These are phyloP conservation scores for Spongia lamella DNA, from an alignment of 37 sponge, comb jelly and placozoan species.

Conservation along the genomic window DNA sequence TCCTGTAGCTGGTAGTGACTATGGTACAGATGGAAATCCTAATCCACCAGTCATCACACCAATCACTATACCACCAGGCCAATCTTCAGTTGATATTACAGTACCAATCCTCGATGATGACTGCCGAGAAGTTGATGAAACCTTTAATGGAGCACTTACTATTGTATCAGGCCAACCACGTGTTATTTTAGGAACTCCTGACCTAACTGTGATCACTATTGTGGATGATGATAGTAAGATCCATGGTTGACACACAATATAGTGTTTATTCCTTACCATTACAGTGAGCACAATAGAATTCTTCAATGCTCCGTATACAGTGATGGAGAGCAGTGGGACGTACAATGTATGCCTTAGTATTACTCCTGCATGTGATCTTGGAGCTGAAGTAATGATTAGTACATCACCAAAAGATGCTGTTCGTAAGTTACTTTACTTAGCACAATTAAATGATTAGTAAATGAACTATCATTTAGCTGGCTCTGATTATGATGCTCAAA, in stretches of 20 bases:
- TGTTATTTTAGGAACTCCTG: background rate
- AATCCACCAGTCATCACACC: background rate
- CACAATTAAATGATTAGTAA: background rate
- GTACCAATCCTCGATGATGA: constrained; percentile 40
- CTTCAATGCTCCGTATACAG: constrained; percentile 1
- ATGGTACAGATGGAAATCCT: constrained; percentile 1
- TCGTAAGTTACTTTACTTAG: constrained; percentile 4
- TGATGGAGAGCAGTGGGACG: constrained; percentile 11
- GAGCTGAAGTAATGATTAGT: background rate
- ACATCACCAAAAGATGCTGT: background rate
- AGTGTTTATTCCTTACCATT: background rate
- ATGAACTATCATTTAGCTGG: background rate
- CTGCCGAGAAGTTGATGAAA: constrained; percentile 23
- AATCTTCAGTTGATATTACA: background rate
- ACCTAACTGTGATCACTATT: constrained; percentile 22
- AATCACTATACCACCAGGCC: constrained; percentile 19
- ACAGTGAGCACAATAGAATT: constrained; percentile 12
- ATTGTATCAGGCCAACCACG: background rate
- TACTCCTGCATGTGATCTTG: constrained; percentile 6
- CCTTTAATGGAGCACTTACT: constrained; percentile 25
- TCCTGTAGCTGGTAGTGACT: constrained; percentile 8
- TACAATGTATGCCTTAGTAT: constrained; percentile 6
- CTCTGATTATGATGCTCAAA: background rate
- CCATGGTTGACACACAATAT: too few species aligned
- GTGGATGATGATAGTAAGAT: constrained; percentile 20